A percentile compares a stretch with the other conserved stretches of the same genome.
Evolutionary conservation across 2,797 vertebrate genomes (phyloP).

Genomic region (Sebastes trivittatus): DNA sequence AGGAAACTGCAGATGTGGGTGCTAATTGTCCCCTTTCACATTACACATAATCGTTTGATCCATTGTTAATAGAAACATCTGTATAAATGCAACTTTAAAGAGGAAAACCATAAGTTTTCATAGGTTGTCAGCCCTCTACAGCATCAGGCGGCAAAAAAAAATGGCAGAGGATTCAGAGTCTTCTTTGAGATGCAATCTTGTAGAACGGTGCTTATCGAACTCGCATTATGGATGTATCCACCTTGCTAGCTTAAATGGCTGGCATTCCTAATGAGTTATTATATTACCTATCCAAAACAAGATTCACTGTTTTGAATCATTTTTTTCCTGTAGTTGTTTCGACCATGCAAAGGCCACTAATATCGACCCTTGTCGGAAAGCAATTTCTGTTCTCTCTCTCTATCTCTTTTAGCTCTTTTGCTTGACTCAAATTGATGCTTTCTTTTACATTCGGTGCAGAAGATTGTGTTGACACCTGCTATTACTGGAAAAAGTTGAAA

Average conservation of each 20-base stretch:
- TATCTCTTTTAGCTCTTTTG: not conserved
- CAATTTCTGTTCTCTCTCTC: not conserved
- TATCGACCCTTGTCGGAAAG: not conserved
- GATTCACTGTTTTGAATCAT: not conserved
- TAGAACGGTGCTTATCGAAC: not conserved
- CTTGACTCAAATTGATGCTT: not conserved
- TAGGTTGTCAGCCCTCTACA: not conserved
- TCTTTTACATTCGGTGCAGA: not conserved
- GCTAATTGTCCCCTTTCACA: not conserved
- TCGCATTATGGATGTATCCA: not conserved
- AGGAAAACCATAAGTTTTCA: not conserved
- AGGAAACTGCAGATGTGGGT: not conserved
- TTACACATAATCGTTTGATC: not conserved
- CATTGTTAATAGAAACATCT: not conserved
- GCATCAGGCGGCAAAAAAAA: not conserved
- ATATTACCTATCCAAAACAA: not conserved
- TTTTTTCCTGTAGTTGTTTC: not conserved
- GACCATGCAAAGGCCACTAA: not conserved
- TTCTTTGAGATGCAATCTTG: not conserved
- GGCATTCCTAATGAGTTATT: not conserved
- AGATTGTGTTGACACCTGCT: not conserved
- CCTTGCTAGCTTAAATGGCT: not conserved
- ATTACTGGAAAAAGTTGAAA: not conserved
- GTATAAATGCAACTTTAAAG: not conserved
- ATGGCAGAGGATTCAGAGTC: not conserved